Percentiles rank a stretch among this genome's conserved stretches.
Conservation (phyloP, 2,113 vertebrate genomes). For the Gulo gulo region DNA sequence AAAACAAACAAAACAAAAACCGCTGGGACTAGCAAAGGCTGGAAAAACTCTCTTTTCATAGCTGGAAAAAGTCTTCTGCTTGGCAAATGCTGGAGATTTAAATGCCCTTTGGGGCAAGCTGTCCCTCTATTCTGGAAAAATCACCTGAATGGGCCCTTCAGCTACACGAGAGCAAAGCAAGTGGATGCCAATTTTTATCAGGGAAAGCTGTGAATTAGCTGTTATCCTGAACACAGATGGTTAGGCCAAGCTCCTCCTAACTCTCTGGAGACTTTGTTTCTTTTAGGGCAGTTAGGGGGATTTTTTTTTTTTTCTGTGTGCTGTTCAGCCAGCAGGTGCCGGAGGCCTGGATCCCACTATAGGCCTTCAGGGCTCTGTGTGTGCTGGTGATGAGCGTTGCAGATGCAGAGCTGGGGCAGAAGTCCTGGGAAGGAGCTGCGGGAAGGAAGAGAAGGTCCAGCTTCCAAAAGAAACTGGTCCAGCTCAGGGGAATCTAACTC, state of each 20-base stretch:
- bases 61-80: neutral
- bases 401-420: neutral
- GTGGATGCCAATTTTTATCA: neutral
- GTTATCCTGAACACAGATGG: neutral
- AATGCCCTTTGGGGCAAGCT: neutral
- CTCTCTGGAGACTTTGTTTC: neutral
- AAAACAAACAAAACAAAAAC: neutral
- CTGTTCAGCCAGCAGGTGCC: neutral
- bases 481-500: neutral
- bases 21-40: neutral
- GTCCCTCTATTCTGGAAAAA: neutral
- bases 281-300: neutral
- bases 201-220: neutral
- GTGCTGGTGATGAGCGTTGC: neutral
- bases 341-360: neutral
- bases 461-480: neutral
- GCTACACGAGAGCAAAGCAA: neutral
- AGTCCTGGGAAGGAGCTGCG: neutral
- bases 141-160: neutral
- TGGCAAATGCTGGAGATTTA: neutral
- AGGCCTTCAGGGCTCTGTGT: neutral
- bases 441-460: neutral
- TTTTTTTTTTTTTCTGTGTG: neutral
- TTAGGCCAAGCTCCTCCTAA: neutral
- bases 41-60: neutral